Conservation (phyloP, 2,113 vertebrate species). For the Heliornis fulica region DNA sequence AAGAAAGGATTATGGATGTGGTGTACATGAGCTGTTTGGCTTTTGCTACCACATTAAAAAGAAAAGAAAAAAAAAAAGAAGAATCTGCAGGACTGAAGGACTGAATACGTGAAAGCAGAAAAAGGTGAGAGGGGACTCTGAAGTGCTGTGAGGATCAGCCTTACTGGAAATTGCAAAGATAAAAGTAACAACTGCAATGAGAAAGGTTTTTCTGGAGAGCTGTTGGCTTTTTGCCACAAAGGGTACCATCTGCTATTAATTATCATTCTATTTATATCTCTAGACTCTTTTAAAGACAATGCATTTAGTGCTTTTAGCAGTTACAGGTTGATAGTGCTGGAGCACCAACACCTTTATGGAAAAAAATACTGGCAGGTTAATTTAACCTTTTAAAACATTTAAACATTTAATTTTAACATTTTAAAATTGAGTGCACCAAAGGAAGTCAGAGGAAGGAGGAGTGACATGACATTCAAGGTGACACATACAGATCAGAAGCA, state of each 20-base stretch:
- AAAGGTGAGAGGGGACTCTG: background rate
- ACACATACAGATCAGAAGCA: background rate
- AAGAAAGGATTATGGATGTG: background rate
- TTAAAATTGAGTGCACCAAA: background rate
- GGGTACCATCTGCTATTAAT: background rate
- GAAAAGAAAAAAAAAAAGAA: background rate
- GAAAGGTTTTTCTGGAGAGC: background rate
- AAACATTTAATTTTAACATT: too few species aligned
- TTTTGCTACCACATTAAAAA: background rate
- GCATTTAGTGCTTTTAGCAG: background rate
- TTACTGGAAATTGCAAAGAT: background rate
- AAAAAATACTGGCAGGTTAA: background rate
- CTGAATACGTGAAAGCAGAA: background rate
- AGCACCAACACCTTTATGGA: background rate
- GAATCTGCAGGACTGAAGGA: background rate
- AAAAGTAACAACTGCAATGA: background rate
- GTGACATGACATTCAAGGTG: background rate
- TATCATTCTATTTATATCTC: background rate
- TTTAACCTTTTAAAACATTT: too few species aligned
- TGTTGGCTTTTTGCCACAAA: background rate
- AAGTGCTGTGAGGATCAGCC: background rate
- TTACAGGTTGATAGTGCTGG: background rate
- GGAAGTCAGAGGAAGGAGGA: background rate
- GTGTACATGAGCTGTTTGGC: background rate
- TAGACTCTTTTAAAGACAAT: background rate